phyloP scores from a whole-genome alignment of 2,113 vertebrate species.

The Dasyornis broadbenti region DNA sequence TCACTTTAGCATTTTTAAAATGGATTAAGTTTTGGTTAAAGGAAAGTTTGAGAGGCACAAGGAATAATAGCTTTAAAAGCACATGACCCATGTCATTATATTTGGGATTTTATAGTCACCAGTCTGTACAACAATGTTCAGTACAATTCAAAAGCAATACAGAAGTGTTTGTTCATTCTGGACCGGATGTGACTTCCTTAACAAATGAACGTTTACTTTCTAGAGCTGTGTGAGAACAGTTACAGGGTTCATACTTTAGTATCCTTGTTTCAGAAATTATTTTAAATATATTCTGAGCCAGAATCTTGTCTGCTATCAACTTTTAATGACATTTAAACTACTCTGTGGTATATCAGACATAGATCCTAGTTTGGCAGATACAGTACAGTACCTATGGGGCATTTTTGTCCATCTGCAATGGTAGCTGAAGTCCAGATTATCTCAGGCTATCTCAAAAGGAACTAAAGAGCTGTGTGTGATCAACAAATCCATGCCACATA shows the following conservation, averaged over 20 bases:
- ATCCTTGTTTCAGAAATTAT: not conserved
- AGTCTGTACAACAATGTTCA: not conserved
- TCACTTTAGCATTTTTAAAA: not conserved
- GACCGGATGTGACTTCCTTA: not conserved
- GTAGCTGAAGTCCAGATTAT: not conserved
- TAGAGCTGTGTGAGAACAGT: not conserved
- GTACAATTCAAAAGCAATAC: not conserved
- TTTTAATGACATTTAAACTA: not conserved
- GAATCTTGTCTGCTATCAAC: not conserved
- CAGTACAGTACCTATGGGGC: not conserved
- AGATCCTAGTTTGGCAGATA: not conserved
- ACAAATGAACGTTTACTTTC: not conserved
- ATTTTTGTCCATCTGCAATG: not conserved
- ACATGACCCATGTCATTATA: not conserved
- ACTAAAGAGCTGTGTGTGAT: not conserved
- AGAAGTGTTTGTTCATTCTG: not conserved
- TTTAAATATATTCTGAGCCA: not conserved
- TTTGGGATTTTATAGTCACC: not conserved
- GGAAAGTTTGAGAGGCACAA: not conserved
- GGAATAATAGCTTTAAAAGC: not conserved
- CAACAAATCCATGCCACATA: not conserved
- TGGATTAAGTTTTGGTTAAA: not conserved
- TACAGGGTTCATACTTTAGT: not conserved
- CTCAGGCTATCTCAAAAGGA: not conserved
- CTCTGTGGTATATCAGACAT: not conserved